Base-by-base conservation (phyloP, 2,113 vertebrate genomes). In the Lethenteron camtschaticum region DNA sequence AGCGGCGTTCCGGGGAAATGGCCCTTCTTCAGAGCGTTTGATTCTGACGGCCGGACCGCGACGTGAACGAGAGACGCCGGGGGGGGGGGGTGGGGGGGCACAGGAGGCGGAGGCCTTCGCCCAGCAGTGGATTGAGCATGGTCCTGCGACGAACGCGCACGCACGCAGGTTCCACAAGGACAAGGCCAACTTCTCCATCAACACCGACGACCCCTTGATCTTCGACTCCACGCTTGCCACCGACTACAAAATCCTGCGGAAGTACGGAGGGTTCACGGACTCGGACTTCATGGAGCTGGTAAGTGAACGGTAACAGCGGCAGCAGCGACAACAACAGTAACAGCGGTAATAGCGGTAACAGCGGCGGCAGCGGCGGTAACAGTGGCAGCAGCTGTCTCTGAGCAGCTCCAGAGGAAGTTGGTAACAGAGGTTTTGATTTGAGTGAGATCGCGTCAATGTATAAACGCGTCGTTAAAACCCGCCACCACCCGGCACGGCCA, bases 281-380 rank as follows among this genome's bases (percentile, higher is more conserved):
- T 82, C 90, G 56, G 91, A 96, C 8, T 96, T 99, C 76, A 83
- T 81, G 75, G 83, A 82, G 70, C 57, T 92, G 80, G 94, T 96
- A 78, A 85, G 85, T 75, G 63, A 57, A 57, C 12, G 2, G 9
- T 56, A 3, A n/a, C 24, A 8, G n/a, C 57, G 24, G 9, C 68
- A 11, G 9, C n/a, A 70, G n/a, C 56, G 18, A 11, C 60, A n/a
- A 12, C 57, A 11, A 69, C 55, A 55, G 16, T 18, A 2, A 18
- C 16, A 18, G 16, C 16, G 56, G 55, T 55, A 57, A 57, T 20
- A 18, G 60, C 12, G 11, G 18, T 10, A 12, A 12, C 10, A 70
- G 12, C 56, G 2, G 59, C 59, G 59, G 20, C 8, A 66, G 20
- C 20, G 8, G 14, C 14, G 20, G 20, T n/a, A n/a, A n/a, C 9